phyloP scores from a whole-genome alignment of 2,888 invertebrate genomes.

The Ormia ochracea region DNA sequence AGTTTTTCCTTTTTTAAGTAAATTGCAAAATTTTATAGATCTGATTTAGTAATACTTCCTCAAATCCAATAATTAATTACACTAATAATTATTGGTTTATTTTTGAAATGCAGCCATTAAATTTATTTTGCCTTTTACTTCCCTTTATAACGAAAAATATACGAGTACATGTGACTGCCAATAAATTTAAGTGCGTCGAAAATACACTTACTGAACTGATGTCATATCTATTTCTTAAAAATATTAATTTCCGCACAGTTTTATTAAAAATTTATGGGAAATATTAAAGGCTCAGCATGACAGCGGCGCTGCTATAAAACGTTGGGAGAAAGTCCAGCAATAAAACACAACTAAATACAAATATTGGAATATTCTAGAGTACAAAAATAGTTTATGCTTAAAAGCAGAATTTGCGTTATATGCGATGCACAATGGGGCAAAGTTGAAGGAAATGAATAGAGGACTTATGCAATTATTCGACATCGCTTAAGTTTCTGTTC shows the following conservation, averaged over 20 bases:
- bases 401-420: neutral
- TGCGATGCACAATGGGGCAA: neutral
- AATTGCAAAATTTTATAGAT: no score
- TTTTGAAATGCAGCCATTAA: no score
- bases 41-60: no score
- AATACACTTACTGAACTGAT: neutral
- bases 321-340: neutral
- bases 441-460: neutral
- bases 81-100: no score
- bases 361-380: conserved; percentile 20
- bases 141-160: no score
- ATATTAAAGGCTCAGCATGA: conserved; percentile 24
- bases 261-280: neutral
- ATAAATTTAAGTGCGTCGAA: neutral
- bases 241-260: neutral
- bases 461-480: no score
- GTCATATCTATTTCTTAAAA: neutral
- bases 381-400: conserved; percentile 32
- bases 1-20: no score
- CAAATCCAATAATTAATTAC: no score
- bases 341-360: neutral
- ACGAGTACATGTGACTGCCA: neutral
- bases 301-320: neutral
- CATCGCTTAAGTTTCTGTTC: no score
- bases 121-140: no score